phyloP scores from a whole-genome alignment of 2,797 vertebrate species.

The Acipenser transmontanus region DNA sequence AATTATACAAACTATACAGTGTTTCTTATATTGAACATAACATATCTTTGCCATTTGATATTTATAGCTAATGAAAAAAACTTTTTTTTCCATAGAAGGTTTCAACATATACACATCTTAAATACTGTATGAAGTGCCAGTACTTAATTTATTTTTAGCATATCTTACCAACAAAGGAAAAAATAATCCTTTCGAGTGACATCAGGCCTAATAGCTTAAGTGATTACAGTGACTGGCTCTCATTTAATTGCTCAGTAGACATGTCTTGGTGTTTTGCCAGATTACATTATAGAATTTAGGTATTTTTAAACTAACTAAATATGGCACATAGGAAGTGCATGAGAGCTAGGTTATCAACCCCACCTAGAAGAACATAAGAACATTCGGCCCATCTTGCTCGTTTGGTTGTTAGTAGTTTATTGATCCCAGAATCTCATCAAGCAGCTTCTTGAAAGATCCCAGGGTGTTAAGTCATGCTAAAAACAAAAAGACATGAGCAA shows the following conservation, averaged over 20 bases:
- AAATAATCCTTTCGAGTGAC: constrained; percentile 68
- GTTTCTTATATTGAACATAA: too few relatives aligned
- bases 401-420: too few relatives aligned
- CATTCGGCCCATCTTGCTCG: too few relatives aligned
- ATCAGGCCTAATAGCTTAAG: constrained; percentile 64
- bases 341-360: too few relatives aligned
- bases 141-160: constrained; percentile 65
- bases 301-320: not conserved
- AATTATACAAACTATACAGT: too few relatives aligned
- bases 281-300: constrained; percentile 13
- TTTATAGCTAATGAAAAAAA: not conserved
- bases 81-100: not conserved
- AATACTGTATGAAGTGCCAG: not conserved
- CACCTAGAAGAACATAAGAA: too few relatives aligned
- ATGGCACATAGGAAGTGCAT: too few relatives aligned
- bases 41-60: too few relatives aligned
- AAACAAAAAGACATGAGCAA: too few relatives aligned
- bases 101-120: not conserved
- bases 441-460: too few relatives aligned
- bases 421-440: too few relatives aligned
- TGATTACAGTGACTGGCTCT: constrained; percentile 60
- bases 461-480: too few relatives aligned
- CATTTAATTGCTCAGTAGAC: constrained; percentile 58
- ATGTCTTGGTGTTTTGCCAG: constrained; percentile 50
- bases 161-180: constrained; percentile 57